Conservation (phyloP, 2,797 vertebrate species). For the Manis crassicaudata region DNA sequence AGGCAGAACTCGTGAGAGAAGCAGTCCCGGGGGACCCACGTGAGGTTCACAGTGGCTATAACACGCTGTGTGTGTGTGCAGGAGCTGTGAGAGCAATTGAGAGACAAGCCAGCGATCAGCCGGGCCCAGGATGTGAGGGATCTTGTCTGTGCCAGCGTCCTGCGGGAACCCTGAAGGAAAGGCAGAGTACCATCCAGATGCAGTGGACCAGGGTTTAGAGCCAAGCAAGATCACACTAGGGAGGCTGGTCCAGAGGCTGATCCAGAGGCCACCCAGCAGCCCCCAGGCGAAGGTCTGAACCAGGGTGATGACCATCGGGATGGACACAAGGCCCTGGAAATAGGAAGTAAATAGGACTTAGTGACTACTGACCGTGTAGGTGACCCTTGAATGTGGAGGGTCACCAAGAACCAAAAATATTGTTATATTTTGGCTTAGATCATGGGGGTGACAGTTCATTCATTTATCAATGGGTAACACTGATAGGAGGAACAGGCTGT, state of each 20-base stretch:
- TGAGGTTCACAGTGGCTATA: neutral
- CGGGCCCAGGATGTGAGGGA: neutral
- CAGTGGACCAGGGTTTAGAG: neutral
- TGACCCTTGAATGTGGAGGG: neutral
- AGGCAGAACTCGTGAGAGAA: neutral
- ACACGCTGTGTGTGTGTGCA: neutral
- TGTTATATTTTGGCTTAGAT: neutral
- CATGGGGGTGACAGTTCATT: neutral
- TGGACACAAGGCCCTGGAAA: neutral
- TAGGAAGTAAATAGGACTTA: neutral
- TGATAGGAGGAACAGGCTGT: neutral
- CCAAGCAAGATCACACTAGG: neutral
- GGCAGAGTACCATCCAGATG: no score
- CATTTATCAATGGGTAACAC: neutral
- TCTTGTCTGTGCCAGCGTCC: neutral
- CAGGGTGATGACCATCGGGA: neutral
- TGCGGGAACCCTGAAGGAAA: neutral
- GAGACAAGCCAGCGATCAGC: neutral
- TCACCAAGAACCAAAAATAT: neutral
- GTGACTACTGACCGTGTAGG: neutral
- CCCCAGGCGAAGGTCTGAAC: neutral
- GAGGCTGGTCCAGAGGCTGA: neutral
- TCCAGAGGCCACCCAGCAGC: neutral
- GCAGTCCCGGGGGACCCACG: accelerated
- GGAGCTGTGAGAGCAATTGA: neutral